Evolutionary conservation across 2,797 vertebrate genomes (phyloP), one percentile per base, ranked within the genome.

Genomic region (Halcyon smyrnensis): DNA sequence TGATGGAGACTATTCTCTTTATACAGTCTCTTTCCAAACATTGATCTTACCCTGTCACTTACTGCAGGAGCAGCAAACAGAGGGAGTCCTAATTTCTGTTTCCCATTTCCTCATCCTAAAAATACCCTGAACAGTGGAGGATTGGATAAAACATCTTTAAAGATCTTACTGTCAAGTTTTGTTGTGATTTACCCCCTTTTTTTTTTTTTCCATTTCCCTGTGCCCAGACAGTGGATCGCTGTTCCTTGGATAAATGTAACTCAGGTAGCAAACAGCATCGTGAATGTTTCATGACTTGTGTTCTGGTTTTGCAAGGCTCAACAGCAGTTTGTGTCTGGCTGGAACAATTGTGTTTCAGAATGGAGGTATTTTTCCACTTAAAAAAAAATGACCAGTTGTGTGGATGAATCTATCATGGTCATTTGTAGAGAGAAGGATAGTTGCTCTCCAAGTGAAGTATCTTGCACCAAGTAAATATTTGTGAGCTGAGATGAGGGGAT

Each of bases 11-110:
- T 68, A 14, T 84, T 89, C 62, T 88, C 28, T 86, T 93, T 76
- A 54, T 57, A 25, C 53, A 69, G 54, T 41, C 56, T 86, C 27
- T 90, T 70, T 85, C n/a, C 82, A 92, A 92, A 91, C 77, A 77
- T 85, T 94, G 89, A 82, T 95, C 65, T 94, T 81, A 46, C 13
- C 34, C 46, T 69, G 78, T 90, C 84, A 71, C 76, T 90, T 90
- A 62, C 70, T 93, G 82, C 75, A 85, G 50, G 30, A 77, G 51
- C 75, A 96, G 90, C 56, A 75, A 91, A 82, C 9, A 37, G 18
- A 45, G 67, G 19, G 69, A 87, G 30, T 78, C 80, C 65, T 84
- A 78, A 70, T 89, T 81, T 87, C 84, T 74, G 1, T 70, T 28
- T 77, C 41, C 32, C 69, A 19, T 69, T 95, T 90, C 30, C 60